Base-by-base conservation (phyloP, 2,113 vertebrate species). In the Carassius carassius region DNA sequence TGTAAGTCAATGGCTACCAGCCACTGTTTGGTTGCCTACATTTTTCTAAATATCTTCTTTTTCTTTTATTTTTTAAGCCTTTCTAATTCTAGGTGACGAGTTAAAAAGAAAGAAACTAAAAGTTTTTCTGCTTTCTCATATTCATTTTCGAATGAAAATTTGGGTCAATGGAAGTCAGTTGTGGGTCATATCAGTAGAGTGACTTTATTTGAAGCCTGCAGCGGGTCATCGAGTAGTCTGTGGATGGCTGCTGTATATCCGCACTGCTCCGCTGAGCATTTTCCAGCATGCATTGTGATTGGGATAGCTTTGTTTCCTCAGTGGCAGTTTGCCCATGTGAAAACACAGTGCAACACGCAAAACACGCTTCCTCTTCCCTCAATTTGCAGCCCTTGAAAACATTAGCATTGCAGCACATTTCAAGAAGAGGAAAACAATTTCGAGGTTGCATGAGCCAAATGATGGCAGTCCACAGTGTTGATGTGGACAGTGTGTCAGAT, bases 261-360 rank as follows among this genome's bases (percentile, higher is more conserved):
- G 23, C 62, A 51, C 11, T 13, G 41, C 62, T 65, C 78, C 2
- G 11, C 62, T 51, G n/a, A 77, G 60, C 25, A 8, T 51, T 51
- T 35, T 84, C 60, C 74, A 54, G 73, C 67, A 41, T 63, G 84
- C 47, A 60, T 72, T 78, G 47, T 67, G 58, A 78, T 73, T 29
- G 25, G 19, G 37, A 72, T 51, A 21, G 25, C 62, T 29, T 51
- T 54, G 63, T 44, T 87, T 89, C 90, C 88, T 87, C 82, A 47
- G 47, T 88, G 86, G 87, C 87, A 51, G 70, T 10, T 51, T 82
- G 87, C 86, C 88, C 87, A 81, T 87, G 79, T 82, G 87, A 87
- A 87, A 88, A 87, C 83, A 86, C 83, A 79, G 81, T 21, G 37
- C 81, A 37, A 32, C n/a, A 70, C 58, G 75, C 70, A 70, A 72